Base-by-base conservation (phyloP, 2,113 vertebrate genomes). In the Oreochromis spilurus region DNA sequence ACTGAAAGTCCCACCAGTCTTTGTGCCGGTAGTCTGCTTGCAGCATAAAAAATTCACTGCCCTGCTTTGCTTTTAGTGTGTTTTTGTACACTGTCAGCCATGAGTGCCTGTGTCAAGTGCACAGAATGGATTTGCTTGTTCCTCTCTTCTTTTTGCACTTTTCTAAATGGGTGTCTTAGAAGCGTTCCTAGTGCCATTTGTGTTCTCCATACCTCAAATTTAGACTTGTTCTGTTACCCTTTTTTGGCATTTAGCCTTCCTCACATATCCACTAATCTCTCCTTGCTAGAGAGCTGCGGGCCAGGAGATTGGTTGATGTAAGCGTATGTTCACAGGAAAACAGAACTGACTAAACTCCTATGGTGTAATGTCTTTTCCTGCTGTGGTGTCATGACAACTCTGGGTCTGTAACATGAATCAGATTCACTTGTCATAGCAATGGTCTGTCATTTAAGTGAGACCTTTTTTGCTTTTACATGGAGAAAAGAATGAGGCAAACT, bases 11-110 rank as follows among this genome's bases (percentile, higher is more conserved):
- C 6, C n/a, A 31, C 16, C 31, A 55, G 21, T 60, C 52, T 26
- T 11, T 5, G 53, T 53, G 38, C 7, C 3, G 3, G 29, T 52
- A 29, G 67, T 84, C 55, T 79, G 40, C 88, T 88, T 92, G 70
- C 70, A 2, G 26, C 21, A 34, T 93, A 67, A 93, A 92, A 89
- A 65, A 93, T 91, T 85, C 62, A 88, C 79, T 7, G 17, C 36
- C 48, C 36, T 16, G 29, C 77, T n/a, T 14, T 13, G 52, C 67
- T 90, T 88, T 91, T 65, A 81, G 84, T 87, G 62, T 12, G 19
- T 53, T 65, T 81, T 5, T 2, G 62, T 60, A 54, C 40, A 54
- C 40, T 62, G 24, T 82, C 21, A 29, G 52, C 3, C 55, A 34
- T 3, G 17, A 78, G 58, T 52, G 54, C 43, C 40, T 7, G 16